A percentile compares a stretch with the other conserved stretches of the same genome.
Evolutionary conservation across 2,113 vertebrate genomes (phyloP).

Genomic region (Oxyruncus cristatus): DNA sequence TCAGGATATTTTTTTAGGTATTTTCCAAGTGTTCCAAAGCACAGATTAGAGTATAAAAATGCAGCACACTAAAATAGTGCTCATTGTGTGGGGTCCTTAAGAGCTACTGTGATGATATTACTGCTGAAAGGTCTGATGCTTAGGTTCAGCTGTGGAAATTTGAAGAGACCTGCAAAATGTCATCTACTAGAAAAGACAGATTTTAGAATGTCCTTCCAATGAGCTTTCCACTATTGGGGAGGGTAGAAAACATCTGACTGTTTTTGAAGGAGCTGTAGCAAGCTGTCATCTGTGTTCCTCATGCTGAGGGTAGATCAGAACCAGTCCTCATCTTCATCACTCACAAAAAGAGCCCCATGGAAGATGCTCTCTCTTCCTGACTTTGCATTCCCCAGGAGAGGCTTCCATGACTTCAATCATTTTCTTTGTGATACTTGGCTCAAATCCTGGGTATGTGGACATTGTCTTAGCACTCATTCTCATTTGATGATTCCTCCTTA

Average conservation of each 20-base stretch:
- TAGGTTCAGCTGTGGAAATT: background rate
- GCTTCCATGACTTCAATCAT: background rate
- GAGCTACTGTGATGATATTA: background rate
- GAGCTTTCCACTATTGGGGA: background rate
- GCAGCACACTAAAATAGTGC: background rate
- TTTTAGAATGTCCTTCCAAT: background rate
- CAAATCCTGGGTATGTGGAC: background rate
- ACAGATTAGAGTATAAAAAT: background rate
- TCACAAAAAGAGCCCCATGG: background rate
- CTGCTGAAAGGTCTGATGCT: background rate
- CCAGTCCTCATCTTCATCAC: background rate
- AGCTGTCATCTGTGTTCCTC: background rate
- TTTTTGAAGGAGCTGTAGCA: background rate
- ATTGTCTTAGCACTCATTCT: background rate
- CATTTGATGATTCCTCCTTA: conserved; percentile 7
- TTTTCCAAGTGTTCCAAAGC: background rate
- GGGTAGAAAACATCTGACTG: background rate
- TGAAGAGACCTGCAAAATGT: background rate
- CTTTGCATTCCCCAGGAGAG: background rate
- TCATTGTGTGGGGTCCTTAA: background rate
- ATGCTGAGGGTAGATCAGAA: background rate
- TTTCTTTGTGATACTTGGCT: background rate
- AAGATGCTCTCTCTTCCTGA: background rate
- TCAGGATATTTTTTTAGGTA: background rate
- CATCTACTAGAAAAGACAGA: background rate